These are phyloP conservation scores for Cerastis leucographa DNA, from an alignment of 2,888 invertebrate genomes.

Conservation along the genomic window DNA sequence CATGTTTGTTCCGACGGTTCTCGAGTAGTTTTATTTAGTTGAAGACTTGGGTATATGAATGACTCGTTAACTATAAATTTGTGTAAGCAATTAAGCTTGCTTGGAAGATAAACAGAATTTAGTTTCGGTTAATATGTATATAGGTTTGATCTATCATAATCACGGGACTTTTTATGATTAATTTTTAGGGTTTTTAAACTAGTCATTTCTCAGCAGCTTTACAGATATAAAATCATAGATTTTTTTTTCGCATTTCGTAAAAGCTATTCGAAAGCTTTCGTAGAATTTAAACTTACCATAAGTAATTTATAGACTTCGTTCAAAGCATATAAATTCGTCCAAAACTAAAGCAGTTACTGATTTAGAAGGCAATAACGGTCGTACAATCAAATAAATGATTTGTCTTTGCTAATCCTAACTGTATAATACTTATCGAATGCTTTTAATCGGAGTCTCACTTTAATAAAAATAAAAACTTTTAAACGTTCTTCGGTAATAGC, in stretches of 20 bases:
- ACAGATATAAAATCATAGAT: background rate
- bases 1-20: constrained; percentile 31
- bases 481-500: constrained; percentile 31
- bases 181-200: background rate
- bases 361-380: constrained; percentile 3
- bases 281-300: background rate
- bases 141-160: background rate
- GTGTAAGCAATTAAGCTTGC: constrained; percentile 15
- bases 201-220: background rate
- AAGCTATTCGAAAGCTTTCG: background rate
- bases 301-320: background rate
- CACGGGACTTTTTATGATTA: background rate
- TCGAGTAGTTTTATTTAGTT: constrained; percentile 30
- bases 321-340: constrained; percentile 24
- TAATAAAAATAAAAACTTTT: constrained; percentile 44
- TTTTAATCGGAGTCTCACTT: constrained; percentile 38
- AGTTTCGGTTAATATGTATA: background rate
- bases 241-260: background rate
- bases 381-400: constrained; percentile 12
- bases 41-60: background rate
- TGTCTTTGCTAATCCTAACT: background rate
- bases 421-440: constrained; percentile 32
- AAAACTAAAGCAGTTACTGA: background rate
- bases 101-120: constrained; percentile 4
- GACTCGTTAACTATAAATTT: constrained; percentile 5